Evolutionary conservation across 2,113 vertebrate species (phyloP).

Genomic region (Bungarus multicinctus): DNA sequence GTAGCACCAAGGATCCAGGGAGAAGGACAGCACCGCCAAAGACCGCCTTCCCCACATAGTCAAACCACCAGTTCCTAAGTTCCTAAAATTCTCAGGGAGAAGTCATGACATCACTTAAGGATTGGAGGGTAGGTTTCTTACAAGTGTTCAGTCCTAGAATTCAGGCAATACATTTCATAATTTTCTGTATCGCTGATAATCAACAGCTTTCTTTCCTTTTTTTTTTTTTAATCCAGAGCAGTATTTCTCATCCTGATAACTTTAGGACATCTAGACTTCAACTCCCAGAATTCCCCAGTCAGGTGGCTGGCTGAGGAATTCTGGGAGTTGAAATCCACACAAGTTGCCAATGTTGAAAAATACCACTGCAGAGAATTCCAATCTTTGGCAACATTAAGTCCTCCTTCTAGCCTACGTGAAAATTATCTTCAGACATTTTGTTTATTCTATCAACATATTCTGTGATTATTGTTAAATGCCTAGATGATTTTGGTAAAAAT

Average conservation of each 20-base stretch:
- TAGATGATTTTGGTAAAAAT: background rate
- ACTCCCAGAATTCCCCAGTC: background rate
- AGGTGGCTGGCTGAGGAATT: background rate
- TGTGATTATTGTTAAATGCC: background rate
- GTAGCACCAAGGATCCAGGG: background rate
- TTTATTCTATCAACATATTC: background rate
- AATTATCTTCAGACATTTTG: background rate
- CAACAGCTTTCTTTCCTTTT: background rate
- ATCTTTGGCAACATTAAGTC: background rate
- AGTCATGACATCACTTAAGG: background rate
- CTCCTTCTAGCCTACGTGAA: background rate
- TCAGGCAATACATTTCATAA: background rate
- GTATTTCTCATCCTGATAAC: background rate
- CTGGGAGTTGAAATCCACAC: background rate
- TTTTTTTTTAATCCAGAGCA: background rate
- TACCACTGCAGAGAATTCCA: background rate
- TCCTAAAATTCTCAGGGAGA: background rate
- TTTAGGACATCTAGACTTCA: background rate
- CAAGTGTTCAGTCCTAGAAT: background rate
- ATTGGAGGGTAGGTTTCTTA: background rate
- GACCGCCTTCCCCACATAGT: background rate
- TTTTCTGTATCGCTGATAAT: background rate
- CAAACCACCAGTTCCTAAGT: background rate
- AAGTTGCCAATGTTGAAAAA: background rate
- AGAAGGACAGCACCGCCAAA: background rate